Conservation (phyloP, 2,113 vertebrate genomes). For the Chaetorhynchus papuensis region DNA sequence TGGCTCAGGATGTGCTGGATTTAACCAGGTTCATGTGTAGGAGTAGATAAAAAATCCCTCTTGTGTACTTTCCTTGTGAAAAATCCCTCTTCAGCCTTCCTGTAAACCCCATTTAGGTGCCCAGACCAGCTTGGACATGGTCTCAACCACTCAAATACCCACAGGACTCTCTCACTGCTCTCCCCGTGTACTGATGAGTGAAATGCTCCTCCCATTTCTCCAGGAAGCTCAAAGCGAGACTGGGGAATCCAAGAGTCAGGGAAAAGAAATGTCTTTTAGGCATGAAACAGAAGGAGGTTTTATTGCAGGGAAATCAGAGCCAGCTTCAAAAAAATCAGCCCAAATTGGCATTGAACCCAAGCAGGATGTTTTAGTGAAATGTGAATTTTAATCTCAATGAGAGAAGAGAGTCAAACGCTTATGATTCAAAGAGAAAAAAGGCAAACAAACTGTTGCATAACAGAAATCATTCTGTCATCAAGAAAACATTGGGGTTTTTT, state of each 20-base stretch:
- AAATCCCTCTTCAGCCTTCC: not conserved
- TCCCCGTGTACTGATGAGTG: not conserved
- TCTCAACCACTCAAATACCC: too few species aligned
- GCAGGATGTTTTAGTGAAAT: not conserved
- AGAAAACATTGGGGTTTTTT: not conserved
- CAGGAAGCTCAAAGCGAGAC: rapidly evolving
- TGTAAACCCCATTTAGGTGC: too few species aligned
- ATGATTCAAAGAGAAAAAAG: not conserved
- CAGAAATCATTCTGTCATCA: not conserved
- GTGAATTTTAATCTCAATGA: not conserved
- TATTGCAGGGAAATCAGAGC: not conserved
- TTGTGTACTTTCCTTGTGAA: not conserved
- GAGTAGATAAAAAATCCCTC: not conserved
- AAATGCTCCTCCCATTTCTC: not conserved
- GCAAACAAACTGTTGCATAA: not conserved
- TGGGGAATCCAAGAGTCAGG: not conserved
- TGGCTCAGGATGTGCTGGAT: not conserved
- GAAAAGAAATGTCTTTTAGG: not conserved
- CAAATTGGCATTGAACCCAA: not conserved
- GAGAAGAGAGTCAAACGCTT: not conserved
- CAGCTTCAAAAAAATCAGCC: not conserved
- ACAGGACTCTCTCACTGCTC: rapidly evolving
- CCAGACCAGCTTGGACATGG: not conserved
- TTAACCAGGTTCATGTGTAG: not conserved
- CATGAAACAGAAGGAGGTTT: not conserved